Evolutionary conservation across 2,888 invertebrate species (phyloP).

Genomic region (Prosapia bicincta): DNA sequence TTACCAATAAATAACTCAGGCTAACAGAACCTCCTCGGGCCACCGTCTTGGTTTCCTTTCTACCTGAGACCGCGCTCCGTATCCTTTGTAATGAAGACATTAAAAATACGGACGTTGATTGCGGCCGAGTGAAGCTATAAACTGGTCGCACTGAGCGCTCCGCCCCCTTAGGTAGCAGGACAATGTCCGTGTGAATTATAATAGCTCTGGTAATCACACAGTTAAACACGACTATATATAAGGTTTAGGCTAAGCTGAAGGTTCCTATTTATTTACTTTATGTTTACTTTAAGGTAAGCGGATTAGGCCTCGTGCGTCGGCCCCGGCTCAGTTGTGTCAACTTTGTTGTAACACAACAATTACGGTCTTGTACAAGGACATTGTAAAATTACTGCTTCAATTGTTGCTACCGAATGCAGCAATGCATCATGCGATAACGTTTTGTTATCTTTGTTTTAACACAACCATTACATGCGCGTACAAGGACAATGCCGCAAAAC

Average conservation of each 20-base stretch:
- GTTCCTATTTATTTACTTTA: background rate
- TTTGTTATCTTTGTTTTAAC: too few species aligned
- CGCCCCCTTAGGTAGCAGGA: background rate
- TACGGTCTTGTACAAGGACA: too few species aligned
- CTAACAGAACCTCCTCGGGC: background rate
- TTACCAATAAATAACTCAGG: too few species aligned
- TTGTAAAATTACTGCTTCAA: too few species aligned
- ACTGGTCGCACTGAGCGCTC: background rate
- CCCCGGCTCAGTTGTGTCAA: too few species aligned
- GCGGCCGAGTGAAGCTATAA: background rate
- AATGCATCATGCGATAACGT: too few species aligned
- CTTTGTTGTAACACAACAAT: too few species aligned
- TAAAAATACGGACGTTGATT: background rate
- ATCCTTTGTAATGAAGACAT: background rate
- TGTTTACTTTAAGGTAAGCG: background rate
- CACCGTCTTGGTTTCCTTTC: background rate
- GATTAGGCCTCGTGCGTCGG: background rate
- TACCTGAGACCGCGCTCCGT: background rate
- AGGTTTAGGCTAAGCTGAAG: background rate
- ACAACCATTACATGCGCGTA: too few species aligned
- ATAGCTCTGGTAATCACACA: background rate
- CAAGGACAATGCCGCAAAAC: too few species aligned
- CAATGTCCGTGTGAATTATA: background rate
- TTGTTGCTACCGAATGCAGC: too few species aligned
- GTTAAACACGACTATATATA: background rate